These are phyloP conservation scores for Bujurquina vittata DNA, from an alignment of 2,113 vertebrate genomes.

Conservation along the genomic window DNA sequence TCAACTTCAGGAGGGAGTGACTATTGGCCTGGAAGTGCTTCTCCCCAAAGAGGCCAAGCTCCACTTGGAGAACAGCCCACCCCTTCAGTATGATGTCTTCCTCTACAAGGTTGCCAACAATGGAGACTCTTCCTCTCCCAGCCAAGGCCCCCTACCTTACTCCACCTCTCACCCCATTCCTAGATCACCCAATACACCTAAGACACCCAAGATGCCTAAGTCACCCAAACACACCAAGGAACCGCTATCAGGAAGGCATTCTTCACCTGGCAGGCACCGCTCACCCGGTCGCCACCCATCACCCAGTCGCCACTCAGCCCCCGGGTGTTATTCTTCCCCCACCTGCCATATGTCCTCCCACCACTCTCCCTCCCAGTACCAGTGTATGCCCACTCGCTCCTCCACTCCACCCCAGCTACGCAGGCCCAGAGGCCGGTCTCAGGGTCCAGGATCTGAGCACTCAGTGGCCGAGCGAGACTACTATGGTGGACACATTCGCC, in stretches of 20 bases:
- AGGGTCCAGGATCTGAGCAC: neutral
- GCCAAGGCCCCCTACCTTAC: slow-evolving; percentile 20
- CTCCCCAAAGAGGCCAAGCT: slow-evolving; percentile 80
- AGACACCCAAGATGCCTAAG: slow-evolving; percentile 50
- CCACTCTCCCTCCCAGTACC: slow-evolving; percentile 36
- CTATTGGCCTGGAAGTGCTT: slow-evolving; percentile 82
- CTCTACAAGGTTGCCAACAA: slow-evolving; percentile 77
- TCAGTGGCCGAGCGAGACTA: slow-evolving; percentile 3
- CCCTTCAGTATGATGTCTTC: slow-evolving; percentile 80
- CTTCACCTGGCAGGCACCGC: slow-evolving; percentile 47
- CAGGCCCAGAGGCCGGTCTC: slow-evolving; percentile 54
- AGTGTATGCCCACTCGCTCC: slow-evolving; percentile 24
- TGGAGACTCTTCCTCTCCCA: slow-evolving; percentile 43
- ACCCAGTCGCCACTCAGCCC: slow-evolving; percentile 60
- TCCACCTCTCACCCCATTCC: slow-evolving; percentile 43
- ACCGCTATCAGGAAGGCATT: slow-evolving; percentile 40
- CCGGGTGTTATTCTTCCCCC: slow-evolving; percentile 45
- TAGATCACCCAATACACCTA: slow-evolving; percentile 64
- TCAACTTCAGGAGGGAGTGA: slow-evolving; percentile 78
- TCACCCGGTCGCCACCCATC: slow-evolving; percentile 44
- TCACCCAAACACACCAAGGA: slow-evolving; percentile 49
- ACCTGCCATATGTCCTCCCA: slow-evolving; percentile 20
- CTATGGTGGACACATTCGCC: slow-evolving; percentile 44
- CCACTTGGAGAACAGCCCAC: slow-evolving; percentile 62
- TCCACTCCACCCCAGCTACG: slow-evolving; percentile 56